A percentile compares a stretch with the other conserved stretches of the same genome.
These are phyloP conservation scores for Acanthoscelides obtectus DNA, from an alignment of 2,888 invertebrate species.

Conservation along the genomic window DNA sequence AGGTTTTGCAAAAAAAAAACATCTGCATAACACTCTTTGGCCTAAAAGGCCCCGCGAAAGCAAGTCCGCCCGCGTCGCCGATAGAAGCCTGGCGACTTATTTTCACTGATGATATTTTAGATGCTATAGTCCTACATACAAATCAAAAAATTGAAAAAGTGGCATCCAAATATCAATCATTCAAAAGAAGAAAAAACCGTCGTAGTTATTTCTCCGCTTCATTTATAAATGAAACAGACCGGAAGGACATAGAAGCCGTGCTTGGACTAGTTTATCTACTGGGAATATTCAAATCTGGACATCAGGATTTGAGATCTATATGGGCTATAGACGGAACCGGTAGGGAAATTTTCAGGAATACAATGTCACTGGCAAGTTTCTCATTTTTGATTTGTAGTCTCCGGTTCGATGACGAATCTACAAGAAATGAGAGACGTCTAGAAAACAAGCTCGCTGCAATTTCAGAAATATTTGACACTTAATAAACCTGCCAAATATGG, in stretches of 20 bases:
- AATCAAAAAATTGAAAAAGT: slow-evolving; percentile 5
- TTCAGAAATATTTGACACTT: slow-evolving; percentile 14
- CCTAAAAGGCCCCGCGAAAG: too few relatives aligned
- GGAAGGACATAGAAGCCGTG: slow-evolving; percentile 16
- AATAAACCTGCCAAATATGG: too few relatives aligned
- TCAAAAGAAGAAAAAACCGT: neutral
- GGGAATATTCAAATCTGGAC: slow-evolving; percentile 22
- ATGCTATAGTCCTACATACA: slow-evolving; percentile 1
- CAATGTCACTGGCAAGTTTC: slow-evolving; percentile 19
- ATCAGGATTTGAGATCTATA: slow-evolving; percentile 19
- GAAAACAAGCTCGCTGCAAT: slow-evolving; percentile 18
- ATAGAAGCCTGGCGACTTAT: neutral
- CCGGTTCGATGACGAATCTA: slow-evolving; percentile 17
- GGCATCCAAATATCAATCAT: neutral
- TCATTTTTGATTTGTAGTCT: slow-evolving; percentile 15
- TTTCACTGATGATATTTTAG: neutral
- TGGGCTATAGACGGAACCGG: slow-evolving; percentile 23
- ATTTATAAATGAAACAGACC: slow-evolving; percentile 6
- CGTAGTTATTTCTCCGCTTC: slow-evolving; percentile 1
- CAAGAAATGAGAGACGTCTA: slow-evolving; percentile 13
- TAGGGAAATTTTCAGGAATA: slow-evolving; percentile 16
- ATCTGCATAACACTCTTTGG: slow-evolving; percentile 1
- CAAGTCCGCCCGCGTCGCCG: neutral
- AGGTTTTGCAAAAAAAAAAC: neutral
- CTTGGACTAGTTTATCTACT: slow-evolving; percentile 21